A percentile compares a stretch with the other conserved stretches of the same genome.
Conservation (phyloP, 2,888 invertebrate genomes). For the Choreutis nemorana region DNA sequence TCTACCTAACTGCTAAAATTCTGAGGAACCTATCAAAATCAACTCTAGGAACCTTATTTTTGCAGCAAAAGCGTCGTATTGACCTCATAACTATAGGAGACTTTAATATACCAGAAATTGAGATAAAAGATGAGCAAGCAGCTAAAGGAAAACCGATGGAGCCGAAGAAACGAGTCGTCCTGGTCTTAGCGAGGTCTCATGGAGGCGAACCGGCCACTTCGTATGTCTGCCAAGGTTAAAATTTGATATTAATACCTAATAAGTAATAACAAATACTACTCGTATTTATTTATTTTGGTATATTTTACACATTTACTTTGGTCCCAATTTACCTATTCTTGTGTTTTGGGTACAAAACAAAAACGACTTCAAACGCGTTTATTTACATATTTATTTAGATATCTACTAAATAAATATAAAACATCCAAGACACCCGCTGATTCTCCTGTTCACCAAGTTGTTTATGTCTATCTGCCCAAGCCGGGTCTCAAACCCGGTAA, state of each 20-base stretch:
- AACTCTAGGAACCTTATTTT: conserved; percentile 12
- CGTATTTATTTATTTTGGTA: not conserved
- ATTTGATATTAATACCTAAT: no score
- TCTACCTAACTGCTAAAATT: no score
- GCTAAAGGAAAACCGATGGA: conserved; percentile 59
- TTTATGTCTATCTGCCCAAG: no score
- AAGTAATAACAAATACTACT: not conserved
- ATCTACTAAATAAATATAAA: no score
- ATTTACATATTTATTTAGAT: no score
- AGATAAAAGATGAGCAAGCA: conserved; percentile 34
- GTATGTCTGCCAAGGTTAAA: conserved; percentile 89
- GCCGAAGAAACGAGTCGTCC: conserved; percentile 69
- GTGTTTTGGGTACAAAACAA: no score
- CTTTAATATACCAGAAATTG: conserved; percentile 37
- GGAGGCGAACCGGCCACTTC: conserved; percentile 96
- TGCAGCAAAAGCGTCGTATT: conserved; percentile 89
- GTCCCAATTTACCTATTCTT: not conserved
- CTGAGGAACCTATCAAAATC: not conserved
- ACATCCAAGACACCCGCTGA: no score
- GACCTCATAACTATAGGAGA: conserved; percentile 86
- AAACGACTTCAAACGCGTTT: no score
- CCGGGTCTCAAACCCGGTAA: no score
- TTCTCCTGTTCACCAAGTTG: no score
- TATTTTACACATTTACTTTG: not conserved
- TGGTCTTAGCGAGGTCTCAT: conserved; percentile 88